These are phyloP conservation scores for Cotesia typhae DNA, from an alignment of 1,140 invertebrate genomes.

Conservation along the genomic window DNA sequence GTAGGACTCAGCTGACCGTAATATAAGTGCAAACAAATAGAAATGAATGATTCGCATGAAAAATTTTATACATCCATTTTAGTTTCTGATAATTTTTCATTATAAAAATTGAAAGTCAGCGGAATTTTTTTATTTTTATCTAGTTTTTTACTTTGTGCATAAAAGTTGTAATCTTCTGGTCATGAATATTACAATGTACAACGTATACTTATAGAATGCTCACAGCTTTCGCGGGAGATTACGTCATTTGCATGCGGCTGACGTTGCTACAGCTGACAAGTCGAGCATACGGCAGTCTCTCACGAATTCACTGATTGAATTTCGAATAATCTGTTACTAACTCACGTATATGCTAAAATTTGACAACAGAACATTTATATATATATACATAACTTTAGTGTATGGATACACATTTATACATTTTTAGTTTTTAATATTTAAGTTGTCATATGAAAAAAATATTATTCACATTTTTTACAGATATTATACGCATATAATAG, in stretches of 20 bases:
- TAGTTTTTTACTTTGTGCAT: constrained; percentile 3
- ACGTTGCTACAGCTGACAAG: constrained; percentile 32
- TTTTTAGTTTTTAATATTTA: no score
- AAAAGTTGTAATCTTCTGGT: constrained; percentile 23
- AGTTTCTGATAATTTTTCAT: background rate
- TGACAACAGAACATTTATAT: background rate
- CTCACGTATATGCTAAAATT: constrained; percentile 7
- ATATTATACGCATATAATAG: background rate
- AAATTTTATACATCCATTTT: constrained; percentile 23
- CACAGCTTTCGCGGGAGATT: constrained; percentile 31
- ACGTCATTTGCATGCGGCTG: constrained; percentile 36
- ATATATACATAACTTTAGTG: no score
- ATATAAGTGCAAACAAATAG: constrained; percentile 50
- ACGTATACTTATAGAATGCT: background rate
- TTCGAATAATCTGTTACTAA: constrained; percentile 23
- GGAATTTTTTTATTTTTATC: background rate
- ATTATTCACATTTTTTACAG: background rate
- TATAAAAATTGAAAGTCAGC: background rate
- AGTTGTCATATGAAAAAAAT: no score
- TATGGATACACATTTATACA: no score
- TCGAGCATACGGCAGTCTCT: constrained; percentile 21
- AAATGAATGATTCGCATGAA: constrained; percentile 48
- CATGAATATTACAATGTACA: constrained; percentile 15
- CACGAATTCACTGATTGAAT: constrained; percentile 33
- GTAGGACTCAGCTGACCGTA: constrained; percentile 35